Base-by-base conservation (phyloP, 1,140 invertebrate species). In the Drosophila guanche region DNA sequence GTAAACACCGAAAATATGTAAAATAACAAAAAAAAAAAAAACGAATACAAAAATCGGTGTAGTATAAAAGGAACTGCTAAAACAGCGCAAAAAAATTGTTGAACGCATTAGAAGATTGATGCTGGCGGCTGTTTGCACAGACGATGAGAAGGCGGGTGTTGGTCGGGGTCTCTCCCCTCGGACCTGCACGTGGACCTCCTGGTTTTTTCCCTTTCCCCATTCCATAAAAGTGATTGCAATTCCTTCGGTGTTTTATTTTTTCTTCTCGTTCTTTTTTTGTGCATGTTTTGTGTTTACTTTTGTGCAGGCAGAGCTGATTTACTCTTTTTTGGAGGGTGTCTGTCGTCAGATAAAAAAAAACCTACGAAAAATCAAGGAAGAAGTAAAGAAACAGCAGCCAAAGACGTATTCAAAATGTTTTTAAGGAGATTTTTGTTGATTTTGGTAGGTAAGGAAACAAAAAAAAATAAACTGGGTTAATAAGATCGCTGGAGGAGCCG, bases 41-140 rank as follows among this genome's bases (percentile, higher is more conserved):
- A 71, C 41, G 50, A 70, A 71, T 14, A 71, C 41, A 45, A 70
- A 71, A 16, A 71, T 22, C 40, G 33, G 29, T 37, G 65, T 23
- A 70, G 65, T 23, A 70, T 40, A 71, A 72, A 72, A n/a, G 3
- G 33, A 73, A 72, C 54, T 77, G 81, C 80, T 80, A 77, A 73
- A 80, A 76, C 60, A 86, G 81, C 77, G 76, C 71, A 85, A 84
- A 37, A 73, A 74, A 80, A 73, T 77, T 86, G 43, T 60, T 85
- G 81, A 85, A 86, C 81, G 81, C 81, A 85, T 85, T 85, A 85
- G 81, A 86, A 85, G 81, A 85, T 85, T 85, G 81, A 86, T 85
- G 81, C 81, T 86, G 81, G 73, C 77, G 84, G 81, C 83, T 85
- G 81, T 85, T 81, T 85, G 62, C 53, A 74, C 58, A 75, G 67